phyloP scores from a whole-genome alignment of 2,797 vertebrate species.

The Emys orbicularis region DNA sequence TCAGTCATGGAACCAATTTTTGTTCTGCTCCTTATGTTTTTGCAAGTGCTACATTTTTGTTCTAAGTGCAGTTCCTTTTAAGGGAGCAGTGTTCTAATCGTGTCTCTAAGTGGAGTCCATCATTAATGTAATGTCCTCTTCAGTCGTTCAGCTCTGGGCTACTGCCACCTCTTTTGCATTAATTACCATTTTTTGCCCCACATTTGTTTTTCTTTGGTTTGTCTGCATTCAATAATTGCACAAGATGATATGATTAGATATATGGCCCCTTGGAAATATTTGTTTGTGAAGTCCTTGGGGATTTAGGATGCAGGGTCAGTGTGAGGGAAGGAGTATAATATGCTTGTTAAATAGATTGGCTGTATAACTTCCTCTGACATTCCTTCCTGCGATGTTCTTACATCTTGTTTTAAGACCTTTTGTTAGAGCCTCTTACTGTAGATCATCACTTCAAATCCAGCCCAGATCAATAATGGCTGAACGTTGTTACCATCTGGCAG shows the following conservation, averaged over 20 bases:
- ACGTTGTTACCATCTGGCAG: background rate
- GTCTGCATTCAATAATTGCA: constrained; percentile 29
- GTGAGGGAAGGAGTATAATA: background rate
- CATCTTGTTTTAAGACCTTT: background rate
- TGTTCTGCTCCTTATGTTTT: constrained; percentile 35
- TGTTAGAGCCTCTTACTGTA: background rate
- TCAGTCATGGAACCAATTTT: constrained; percentile 55
- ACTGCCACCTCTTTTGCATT: constrained; percentile 51
- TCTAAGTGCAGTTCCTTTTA: constrained; percentile 53
- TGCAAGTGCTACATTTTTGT: constrained; percentile 66
- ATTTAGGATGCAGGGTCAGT: background rate
- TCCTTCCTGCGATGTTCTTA: rapidly evolving
- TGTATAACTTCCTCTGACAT: background rate
- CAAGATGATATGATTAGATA: background rate
- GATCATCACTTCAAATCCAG: background rate
- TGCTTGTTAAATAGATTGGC: background rate
- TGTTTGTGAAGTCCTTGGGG: background rate
- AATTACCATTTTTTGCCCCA: constrained; percentile 39
- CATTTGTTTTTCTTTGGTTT: constrained; percentile 7
- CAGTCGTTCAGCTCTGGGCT: constrained; percentile 52
- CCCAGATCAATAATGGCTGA: background rate
- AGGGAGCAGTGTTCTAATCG: constrained; percentile 40
- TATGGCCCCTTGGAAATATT: rapidly evolving
- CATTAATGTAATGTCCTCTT: constrained; percentile 68
- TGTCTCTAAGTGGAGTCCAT: constrained; percentile 56